Evolutionary conservation across 2,113 vertebrate species (phyloP).

Genomic region (Hyperoodon ampullatus): DNA sequence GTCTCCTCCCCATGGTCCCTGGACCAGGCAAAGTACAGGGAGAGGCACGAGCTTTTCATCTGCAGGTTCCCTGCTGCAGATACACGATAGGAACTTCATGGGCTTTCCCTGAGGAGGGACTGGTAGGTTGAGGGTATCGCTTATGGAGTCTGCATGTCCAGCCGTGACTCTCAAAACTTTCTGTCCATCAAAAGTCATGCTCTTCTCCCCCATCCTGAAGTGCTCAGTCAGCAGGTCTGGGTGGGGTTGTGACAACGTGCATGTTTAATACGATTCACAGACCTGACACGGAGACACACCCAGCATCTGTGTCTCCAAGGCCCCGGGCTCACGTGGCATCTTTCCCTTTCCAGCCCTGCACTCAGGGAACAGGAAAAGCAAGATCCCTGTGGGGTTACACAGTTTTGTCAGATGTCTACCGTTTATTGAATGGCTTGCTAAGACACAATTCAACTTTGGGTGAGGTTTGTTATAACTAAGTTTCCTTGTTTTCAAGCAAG

Average conservation of each 20-base stretch:
- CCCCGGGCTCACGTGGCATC: rapidly evolving
- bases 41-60: rapidly evolving
- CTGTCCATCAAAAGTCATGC: neutral
- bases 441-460: neutral
- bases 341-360: rapidly evolving
- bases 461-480: neutral
- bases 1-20: rapidly evolving
- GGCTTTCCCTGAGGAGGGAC: rapidly evolving
- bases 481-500: neutral
- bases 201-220: rapidly evolving
- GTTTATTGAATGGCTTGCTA: rapidly evolving
- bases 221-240: neutral
- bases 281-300: rapidly evolving
- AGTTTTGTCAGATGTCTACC: neutral
- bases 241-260: rapidly evolving
- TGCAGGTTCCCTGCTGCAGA: neutral
- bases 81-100: rapidly evolving
- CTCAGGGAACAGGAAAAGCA: rapidly evolving
- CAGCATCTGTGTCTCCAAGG: rapidly evolving
- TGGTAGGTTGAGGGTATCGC: rapidly evolving
- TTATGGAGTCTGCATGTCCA: rapidly evolving
- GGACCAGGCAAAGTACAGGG: rapidly evolving
- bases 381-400: rapidly evolving
- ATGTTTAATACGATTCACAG: neutral
- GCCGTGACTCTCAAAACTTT: neutral